Percentiles rank a stretch among this genome's conserved stretches.
phyloP scores from a whole-genome alignment of 37 sponge, comb jelly and placozoan species.

The Tethya wilhelma region DNA sequence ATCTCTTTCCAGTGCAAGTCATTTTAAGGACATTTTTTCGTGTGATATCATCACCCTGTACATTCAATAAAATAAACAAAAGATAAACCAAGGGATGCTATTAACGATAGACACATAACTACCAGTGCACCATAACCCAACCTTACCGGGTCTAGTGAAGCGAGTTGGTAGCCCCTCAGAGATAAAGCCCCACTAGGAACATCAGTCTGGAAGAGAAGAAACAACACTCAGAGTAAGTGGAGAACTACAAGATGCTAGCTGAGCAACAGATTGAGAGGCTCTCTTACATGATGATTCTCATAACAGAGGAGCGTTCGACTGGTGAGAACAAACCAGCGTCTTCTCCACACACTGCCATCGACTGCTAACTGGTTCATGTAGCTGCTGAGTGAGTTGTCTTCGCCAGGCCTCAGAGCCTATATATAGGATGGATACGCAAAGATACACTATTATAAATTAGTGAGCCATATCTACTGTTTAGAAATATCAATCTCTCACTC shows the following conservation, averaged over 20 bases:
- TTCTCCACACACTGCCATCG: constrained; percentile 30
- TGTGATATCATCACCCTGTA: constrained; percentile 31
- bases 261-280: no score
- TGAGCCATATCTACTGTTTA: not conserved
- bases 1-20: constrained; percentile 13
- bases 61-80: no score
- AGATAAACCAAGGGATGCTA: not conserved
- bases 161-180: constrained; percentile 39
- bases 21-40: constrained; percentile 39
- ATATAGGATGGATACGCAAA: no score
- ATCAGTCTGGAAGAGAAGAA: not conserved
- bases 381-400: constrained; percentile 36
- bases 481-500: not conserved
- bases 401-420: not conserved
- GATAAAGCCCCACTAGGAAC: constrained; percentile 48
- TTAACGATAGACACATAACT: not conserved
- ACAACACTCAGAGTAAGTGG: not conserved
- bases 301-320: constrained; percentile 49
- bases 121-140: not conserved
- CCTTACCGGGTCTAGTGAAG: no score
- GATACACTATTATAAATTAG: constrained; percentile 3
- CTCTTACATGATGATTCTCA: constrained; percentile 33
- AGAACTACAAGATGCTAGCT: not conserved
- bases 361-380: constrained; percentile 42
- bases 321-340: constrained; percentile 64